Evolutionary conservation across 1,140 invertebrate species (phyloP), one percentile per base, ranked within the genome.

Genomic region (Tetramorium simillimum): DNA sequence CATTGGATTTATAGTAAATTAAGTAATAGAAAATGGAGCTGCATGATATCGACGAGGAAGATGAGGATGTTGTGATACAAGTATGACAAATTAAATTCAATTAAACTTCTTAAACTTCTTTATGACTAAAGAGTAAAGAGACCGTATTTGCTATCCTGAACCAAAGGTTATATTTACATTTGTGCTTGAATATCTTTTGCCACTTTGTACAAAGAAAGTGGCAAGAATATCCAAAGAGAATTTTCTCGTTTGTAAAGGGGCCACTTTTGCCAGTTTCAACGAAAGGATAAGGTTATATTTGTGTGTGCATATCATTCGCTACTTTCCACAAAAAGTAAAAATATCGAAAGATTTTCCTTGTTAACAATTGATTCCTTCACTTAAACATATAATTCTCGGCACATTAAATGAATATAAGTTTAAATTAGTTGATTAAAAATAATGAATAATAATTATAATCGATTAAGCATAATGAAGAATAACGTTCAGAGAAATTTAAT

Each of bases 41-140:
- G 6, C 60, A 63, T 60, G 58, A 21, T 21, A 12, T 85, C 1
- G 18, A 62, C 18, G 77, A 89, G 9, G 92, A 92, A 84, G 93
- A 93, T 1, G 93, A 93, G 56, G 92, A 93, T 90, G 88, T 94
- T 16, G 78, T 94, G 4, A 86, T 93, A 70, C 88, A 93, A 77
- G 93, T 93, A 93, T n/a, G 65, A 63, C 5, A 12, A 86, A 10
- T 76, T 4, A n/a, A 16, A 43, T 53, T 80, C 18, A 33, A 4
- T 46, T 14, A 21, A 67, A 43, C 5, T 21, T 67, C 16, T 43
- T 12, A 65, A 65, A 21, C 51, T 46, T 0, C 33, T n/a, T n/a
- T n/a, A 0, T 33, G 33, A 33, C 33, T 33, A 33, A 33, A 33
- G 33, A 33, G 33, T 33, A 10, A 72, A 72, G n/a, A 37, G 12